phyloP scores from a whole-genome alignment of 2,888 invertebrate genomes.

The Caenorhabditis drosophilae region DNA sequence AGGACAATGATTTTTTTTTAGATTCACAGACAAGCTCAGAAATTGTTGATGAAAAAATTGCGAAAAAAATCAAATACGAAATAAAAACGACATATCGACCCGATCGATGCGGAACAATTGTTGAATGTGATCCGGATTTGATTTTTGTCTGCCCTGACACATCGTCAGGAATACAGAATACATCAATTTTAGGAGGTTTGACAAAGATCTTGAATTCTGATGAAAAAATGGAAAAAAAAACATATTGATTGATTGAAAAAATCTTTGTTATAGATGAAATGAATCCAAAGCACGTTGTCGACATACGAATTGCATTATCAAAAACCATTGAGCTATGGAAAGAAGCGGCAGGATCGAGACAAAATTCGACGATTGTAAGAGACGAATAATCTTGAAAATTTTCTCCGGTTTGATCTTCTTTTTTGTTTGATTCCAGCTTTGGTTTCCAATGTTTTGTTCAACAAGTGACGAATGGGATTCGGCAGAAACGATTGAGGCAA shows the following conservation, averaged over 20 bases:
- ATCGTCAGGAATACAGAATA: background rate
- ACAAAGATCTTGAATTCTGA: too few species aligned
- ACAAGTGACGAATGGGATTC: conserved; percentile 32
- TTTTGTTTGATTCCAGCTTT: conserved; percentile 23
- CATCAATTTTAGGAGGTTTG: too few species aligned
- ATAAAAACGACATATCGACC: conserved; percentile 14
- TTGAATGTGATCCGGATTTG: conserved; percentile 15
- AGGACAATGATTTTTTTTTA: conserved; percentile 1
- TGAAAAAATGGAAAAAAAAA: background rate
- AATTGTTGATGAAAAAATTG: conserved; percentile 10
- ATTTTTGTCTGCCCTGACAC: conserved; percentile 20
- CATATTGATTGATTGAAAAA: background rate
- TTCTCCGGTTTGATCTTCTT: too few species aligned
- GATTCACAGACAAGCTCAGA: conserved; percentile 14
- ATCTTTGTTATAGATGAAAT: conserved; percentile 11
- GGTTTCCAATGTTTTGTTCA: conserved; percentile 33
- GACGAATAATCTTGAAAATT: too few species aligned
- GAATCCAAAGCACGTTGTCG: conserved; percentile 7
- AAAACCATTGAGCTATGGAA: conserved; percentile 33
- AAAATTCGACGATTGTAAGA: conserved; percentile 16
- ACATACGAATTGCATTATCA: conserved; percentile 18
- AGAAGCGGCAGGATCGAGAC: conserved; percentile 1
- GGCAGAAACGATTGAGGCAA: conserved; percentile 23
- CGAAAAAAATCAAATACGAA: conserved; percentile 16
- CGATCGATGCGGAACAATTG: conserved; percentile 23